Conservation (phyloP, 2,113 vertebrate species). For the Macrotus californicus region DNA sequence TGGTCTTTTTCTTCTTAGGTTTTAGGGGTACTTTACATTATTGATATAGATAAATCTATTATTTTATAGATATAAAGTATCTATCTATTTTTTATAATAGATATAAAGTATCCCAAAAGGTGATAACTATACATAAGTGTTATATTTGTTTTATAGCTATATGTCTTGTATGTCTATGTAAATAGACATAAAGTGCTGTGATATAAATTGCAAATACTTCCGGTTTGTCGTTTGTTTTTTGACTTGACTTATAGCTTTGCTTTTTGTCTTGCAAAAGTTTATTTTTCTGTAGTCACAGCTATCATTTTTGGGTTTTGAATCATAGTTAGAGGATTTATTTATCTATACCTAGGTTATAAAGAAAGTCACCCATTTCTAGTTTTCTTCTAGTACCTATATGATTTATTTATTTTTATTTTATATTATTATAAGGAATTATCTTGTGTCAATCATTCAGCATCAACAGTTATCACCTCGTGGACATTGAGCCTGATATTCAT, state of each 20-base stretch:
- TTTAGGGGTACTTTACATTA: neutral
- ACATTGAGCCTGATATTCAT: neutral
- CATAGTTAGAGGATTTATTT: neutral
- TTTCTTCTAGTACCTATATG: neutral
- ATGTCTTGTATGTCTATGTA: neutral
- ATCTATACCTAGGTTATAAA: neutral
- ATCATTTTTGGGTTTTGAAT: neutral
- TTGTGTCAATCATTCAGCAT: neutral
- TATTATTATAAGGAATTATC: neutral
- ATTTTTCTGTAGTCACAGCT: neutral
- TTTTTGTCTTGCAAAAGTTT: neutral
- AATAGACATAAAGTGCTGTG: neutral
- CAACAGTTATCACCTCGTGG: neutral
- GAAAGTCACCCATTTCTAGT: neutral
- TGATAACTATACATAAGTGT: neutral
- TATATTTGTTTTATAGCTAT: neutral
- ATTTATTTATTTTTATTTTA: constrained; percentile 6
- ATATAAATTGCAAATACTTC: neutral
- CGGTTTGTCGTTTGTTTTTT: neutral
- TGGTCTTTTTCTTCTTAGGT: neutral
- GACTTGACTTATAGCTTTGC: neutral
- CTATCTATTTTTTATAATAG: neutral
- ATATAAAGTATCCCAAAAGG: neutral
- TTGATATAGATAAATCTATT: too few species aligned
- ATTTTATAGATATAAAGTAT: neutral